Percentiles rank a stretch among this genome's conserved stretches.
Conservation (phyloP, 2,888 invertebrate genomes). For the Koerneria pararmatus region DNA sequence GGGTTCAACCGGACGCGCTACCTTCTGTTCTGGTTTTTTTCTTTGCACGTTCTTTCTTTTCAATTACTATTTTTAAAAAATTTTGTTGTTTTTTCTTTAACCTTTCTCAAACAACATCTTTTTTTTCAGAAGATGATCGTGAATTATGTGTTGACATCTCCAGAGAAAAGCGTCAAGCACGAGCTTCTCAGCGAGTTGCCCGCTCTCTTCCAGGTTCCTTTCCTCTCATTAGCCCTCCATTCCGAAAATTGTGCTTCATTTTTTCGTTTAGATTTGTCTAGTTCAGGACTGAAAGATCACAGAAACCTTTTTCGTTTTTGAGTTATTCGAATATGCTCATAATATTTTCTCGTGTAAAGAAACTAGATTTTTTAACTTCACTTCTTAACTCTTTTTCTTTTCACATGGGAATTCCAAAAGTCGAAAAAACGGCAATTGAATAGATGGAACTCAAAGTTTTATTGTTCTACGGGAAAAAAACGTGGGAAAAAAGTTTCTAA, state of each 20-base stretch:
- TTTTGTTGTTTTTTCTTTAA: background rate
- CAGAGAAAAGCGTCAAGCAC: conserved; percentile 6
- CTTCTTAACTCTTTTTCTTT: no score
- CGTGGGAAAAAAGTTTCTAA: background rate
- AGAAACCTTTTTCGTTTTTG: no score
- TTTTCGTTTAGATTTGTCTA: no score
- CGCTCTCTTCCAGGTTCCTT: conserved; percentile 12
- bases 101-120: conserved; percentile 61
- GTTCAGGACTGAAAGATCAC: no score
- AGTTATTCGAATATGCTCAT: no score
- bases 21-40: conserved; percentile 60
- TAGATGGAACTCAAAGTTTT: no score
- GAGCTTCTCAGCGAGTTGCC: conserved; percentile 18
- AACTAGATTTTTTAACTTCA: no score
- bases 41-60: conserved; percentile 57
- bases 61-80: background rate
- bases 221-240: no score
- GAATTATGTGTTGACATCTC: conserved; percentile 24
- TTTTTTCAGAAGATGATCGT: conserved; percentile 57
- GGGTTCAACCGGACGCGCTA: conserved; percentile 59
- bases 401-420: no score
- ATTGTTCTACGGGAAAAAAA: background rate
- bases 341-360: no score
- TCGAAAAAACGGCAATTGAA: no score
- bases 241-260: no score